A percentile compares a stretch with the other conserved stretches of the same genome.
Evolutionary conservation across 2,113 vertebrate genomes (phyloP).

Genomic region (Steatornis caripensis): DNA sequence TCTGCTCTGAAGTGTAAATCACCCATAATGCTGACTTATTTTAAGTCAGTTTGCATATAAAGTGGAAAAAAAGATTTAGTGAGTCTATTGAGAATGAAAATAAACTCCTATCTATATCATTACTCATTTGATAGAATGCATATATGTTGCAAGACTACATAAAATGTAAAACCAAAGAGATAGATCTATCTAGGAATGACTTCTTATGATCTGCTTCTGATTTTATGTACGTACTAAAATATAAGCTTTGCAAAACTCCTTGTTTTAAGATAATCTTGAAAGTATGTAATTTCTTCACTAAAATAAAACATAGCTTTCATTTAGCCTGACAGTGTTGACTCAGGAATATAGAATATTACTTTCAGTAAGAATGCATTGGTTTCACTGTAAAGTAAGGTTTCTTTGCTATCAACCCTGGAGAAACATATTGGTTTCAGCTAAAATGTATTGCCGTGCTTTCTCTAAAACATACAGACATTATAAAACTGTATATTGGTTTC

Average conservation of each 20-base stretch:
- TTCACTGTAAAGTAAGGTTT: conserved; percentile 62
- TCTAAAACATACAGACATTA: conserved; percentile 75
- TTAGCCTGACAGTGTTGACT: conserved; percentile 32
- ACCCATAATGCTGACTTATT: conserved; percentile 11
- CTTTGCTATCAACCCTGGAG: conserved; percentile 51
- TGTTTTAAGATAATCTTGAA: conserved; percentile 34
- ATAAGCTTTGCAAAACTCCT: conserved; percentile 22
- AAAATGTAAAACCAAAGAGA: not conserved
- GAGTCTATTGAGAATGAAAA: conserved; percentile 18
- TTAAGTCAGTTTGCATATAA: conserved; percentile 8
- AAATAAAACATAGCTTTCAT: conserved; percentile 64
- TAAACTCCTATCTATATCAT: not conserved
- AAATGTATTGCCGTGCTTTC: conserved; percentile 69
- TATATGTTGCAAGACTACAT: not conserved
- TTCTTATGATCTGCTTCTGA: conserved; percentile 7
- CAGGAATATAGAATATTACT: conserved; percentile 56
- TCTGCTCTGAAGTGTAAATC: conserved; percentile 35
- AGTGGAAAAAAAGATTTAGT: not conserved
- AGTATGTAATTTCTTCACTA: conserved; percentile 42
- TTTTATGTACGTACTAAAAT: conserved; percentile 46
- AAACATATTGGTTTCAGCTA: conserved; percentile 72
- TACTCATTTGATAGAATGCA: not conserved
- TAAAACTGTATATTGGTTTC: conserved; percentile 70
- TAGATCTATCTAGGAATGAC: not conserved
- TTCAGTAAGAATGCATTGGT: conserved; percentile 64